Percentiles rank a stretch among this genome's conserved stretches.
Conservation (phyloP, 2,888 invertebrate species). For the Drosophila meridionalis region DNA sequence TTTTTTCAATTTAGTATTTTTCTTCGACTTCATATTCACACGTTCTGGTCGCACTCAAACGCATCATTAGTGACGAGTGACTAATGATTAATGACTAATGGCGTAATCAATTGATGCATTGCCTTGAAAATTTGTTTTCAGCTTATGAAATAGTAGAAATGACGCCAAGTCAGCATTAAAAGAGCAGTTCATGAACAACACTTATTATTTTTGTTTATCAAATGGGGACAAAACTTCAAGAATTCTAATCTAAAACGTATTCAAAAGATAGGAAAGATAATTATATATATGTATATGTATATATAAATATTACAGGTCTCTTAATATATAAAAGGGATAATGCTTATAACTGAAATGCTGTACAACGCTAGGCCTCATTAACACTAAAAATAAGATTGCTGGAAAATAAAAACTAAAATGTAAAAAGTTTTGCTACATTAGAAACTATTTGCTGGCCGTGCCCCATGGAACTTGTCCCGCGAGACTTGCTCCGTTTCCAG, state of each 20-base stretch:
- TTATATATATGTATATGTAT: constrained; percentile 1
- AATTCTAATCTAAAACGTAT: not conserved
- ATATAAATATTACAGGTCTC: not conserved
- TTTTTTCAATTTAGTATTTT: not conserved
- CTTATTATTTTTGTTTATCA: not conserved
- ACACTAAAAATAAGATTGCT: not conserved
- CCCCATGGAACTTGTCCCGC: not conserved
- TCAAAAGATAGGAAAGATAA: not conserved
- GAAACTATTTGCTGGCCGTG: not conserved
- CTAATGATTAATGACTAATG: constrained; percentile 14
- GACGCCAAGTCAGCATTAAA: not conserved
- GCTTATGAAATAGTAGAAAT: not conserved
- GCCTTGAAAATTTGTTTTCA: not conserved
- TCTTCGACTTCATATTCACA: not conserved
- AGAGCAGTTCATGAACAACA: not conserved
- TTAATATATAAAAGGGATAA: not conserved
- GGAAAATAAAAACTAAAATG: not conserved
- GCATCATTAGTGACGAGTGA: not conserved
- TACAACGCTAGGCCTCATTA: not conserved
- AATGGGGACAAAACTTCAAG: not conserved
- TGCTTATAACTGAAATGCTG: constrained; percentile 4
- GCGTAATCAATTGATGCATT: constrained; percentile 5
- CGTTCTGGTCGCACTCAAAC: not conserved
- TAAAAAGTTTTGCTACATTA: not conserved
- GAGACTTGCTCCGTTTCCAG: constrained; percentile 7